phyloP scores from a whole-genome alignment of 1,140 invertebrate genomes.

The Drosophila repletoides region DNA sequence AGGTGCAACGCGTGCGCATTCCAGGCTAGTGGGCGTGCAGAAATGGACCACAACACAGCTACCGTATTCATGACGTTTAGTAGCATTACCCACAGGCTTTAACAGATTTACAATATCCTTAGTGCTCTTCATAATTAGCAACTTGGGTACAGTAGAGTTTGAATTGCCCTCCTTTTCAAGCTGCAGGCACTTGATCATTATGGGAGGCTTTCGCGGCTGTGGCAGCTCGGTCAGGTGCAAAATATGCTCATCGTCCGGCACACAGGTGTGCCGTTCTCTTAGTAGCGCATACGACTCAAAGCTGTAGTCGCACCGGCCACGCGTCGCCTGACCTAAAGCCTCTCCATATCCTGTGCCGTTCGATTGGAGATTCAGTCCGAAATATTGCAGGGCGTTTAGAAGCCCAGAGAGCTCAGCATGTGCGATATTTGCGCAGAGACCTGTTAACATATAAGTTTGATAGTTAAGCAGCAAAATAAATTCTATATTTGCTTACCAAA shows the following conservation, averaged over 20 bases:
- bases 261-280: slow-evolving; percentile 39
- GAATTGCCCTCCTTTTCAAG: slow-evolving; percentile 19
- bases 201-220: slow-evolving; percentile 53
- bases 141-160: slow-evolving; percentile 4
- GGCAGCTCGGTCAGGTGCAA: slow-evolving; percentile 48
- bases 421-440: not conserved
- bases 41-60: slow-evolving; percentile 93
- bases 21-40: slow-evolving; percentile 94
- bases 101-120: slow-evolving; percentile 82
- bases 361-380: slow-evolving; percentile 32
- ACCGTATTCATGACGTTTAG: slow-evolving; percentile 84
- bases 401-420: slow-evolving; percentile 53
- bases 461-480: not conserved
- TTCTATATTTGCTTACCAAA: slow-evolving; percentile 18
- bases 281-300: slow-evolving; percentile 50
- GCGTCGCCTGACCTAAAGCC: slow-evolving; percentile 29
- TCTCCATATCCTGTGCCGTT: slow-evolving; percentile 21
- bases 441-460: not conserved
- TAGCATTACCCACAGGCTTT: slow-evolving; percentile 82
- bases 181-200: slow-evolving; percentile 69
- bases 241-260: slow-evolving; percentile 63
- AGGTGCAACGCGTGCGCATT: slow-evolving; percentile 93
- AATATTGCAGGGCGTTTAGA: slow-evolving; percentile 43
- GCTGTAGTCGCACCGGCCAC: slow-evolving; percentile 54
- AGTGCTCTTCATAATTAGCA: slow-evolving; percentile 63